Evolutionary conservation across 2,113 vertebrate species (phyloP).

Genomic region (Macheiramphus alcinus): DNA sequence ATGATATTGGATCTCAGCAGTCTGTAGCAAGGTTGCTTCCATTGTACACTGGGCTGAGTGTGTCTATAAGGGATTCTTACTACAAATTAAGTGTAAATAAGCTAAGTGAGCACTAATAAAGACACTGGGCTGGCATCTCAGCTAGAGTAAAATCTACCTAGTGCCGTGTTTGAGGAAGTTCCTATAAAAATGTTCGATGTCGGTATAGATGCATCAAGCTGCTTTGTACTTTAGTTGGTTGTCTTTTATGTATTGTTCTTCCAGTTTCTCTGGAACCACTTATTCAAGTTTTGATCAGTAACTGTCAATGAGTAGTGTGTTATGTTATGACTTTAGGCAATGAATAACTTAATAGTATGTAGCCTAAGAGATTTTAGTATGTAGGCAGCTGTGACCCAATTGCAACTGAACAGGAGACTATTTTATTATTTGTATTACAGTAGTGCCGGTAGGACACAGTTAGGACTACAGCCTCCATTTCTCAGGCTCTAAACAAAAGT

Average conservation of each 20-base stretch:
- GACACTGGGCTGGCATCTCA: not conserved
- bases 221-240: not conserved
- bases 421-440: not conserved
- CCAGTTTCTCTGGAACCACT: not conserved
- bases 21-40: not conserved
- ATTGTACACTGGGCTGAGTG: not conserved
- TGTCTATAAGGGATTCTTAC: not conserved
- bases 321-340: not conserved
- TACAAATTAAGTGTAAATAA: not conserved
- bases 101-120: not conserved
- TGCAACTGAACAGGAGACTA: not conserved
- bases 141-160: not conserved
- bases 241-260: not conserved
- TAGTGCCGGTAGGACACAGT: not conserved
- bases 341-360: not conserved
- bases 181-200: not conserved
- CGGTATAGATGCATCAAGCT: not conserved
- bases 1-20: not conserved
- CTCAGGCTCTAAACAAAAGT: not conserved
- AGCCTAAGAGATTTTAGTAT: not conserved
- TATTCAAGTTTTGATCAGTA: not conserved
- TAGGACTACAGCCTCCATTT: not conserved
- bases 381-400: not conserved
- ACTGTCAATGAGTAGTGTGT: not conserved
- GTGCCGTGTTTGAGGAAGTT: not conserved